Base-by-base conservation (phyloP, 2,797 vertebrate species). In the Argentina silus region DNA sequence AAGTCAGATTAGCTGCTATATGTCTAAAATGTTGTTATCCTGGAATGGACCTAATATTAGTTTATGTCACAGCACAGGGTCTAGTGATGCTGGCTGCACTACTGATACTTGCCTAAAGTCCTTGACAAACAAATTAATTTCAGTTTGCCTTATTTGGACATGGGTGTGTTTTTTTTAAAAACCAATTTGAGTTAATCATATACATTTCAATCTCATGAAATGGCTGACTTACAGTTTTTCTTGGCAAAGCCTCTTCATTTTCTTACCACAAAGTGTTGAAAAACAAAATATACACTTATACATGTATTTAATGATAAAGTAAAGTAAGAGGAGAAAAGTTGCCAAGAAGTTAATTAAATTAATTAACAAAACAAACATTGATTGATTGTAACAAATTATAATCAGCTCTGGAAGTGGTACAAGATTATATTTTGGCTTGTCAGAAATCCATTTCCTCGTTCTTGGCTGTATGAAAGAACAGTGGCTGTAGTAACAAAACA, bases 251-350 rank as follows among this genome's bases (percentile, higher is more conserved):
- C 14, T 69, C 44, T 59, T 19, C 1, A 19, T 70, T 76, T 76
- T 72, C 36, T 42, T 57, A 59, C 76, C 66, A 44, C 66, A 65
- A 27, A 43, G 36, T 42, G 64, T 64, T 59, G 67, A 45, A 75
- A 75, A 72, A 56, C 68, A 56, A 61, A 57, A 59, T 42, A 45
- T 17, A 60, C 63, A 57, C 15, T 44, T 61, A 47, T 53, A 23
- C 23, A 66, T 73, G 69, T 79, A 70, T 73, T 55, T 44, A 44
- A 73, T 51, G 21, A 76, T 70, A 48, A 73, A 73, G 73, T 67
- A 51, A 61, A 62, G 43, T 11, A 3, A 53, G 44, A 51, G 47
- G 57, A 23, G 45, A 48, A 44, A 65, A 21, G n/a, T 53, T 80
- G 70, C 70, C 70, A 76, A 70, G 56, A 70, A 6, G 57, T 48